phyloP scores from a whole-genome alignment of 2,113 vertebrate species.

The Prolemur simus region DNA sequence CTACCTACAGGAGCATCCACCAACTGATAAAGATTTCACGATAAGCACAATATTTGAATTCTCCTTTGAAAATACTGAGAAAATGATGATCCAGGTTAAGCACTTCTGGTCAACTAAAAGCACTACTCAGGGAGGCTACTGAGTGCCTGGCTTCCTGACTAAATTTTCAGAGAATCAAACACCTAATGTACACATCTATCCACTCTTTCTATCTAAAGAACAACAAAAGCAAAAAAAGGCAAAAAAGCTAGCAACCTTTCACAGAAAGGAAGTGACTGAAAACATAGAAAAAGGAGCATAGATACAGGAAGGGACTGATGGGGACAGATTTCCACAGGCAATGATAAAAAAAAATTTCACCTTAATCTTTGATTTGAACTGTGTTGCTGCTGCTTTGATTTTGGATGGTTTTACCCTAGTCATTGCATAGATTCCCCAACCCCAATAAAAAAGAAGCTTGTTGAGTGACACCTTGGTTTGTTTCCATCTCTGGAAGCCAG shows the following conservation, averaged over 20 bases:
- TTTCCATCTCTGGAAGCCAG: constrained; percentile 30
- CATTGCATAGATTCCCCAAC: constrained; percentile 16
- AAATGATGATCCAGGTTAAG: background rate
- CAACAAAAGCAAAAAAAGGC: background rate
- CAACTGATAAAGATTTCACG: background rate
- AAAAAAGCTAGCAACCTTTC: constrained; percentile 76
- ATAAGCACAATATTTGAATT: background rate
- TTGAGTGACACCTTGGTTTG: constrained; percentile 42
- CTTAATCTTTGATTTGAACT: constrained; percentile 67
- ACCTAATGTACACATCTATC: constrained; percentile 45
- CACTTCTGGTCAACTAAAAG: background rate
- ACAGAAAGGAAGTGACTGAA: constrained; percentile 78
- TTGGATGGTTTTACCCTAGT: background rate
- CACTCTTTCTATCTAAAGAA: constrained; percentile 64
- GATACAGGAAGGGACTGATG: background rate
- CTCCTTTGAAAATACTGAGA: background rate
- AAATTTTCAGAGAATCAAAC: constrained; percentile 53
- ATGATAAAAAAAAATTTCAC: constrained; percentile 1
- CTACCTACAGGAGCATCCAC: background rate
- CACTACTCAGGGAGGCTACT: background rate
- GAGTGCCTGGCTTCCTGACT: constrained; percentile 13
- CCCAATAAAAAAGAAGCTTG: constrained; percentile 27
- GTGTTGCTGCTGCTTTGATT: constrained; percentile 62
- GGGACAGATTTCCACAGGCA: constrained; percentile 24
- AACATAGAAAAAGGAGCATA: constrained; percentile 1